phyloP scores from a whole-genome alignment of 23 tunicate genomes.

The Halocynthia roretzi region DNA sequence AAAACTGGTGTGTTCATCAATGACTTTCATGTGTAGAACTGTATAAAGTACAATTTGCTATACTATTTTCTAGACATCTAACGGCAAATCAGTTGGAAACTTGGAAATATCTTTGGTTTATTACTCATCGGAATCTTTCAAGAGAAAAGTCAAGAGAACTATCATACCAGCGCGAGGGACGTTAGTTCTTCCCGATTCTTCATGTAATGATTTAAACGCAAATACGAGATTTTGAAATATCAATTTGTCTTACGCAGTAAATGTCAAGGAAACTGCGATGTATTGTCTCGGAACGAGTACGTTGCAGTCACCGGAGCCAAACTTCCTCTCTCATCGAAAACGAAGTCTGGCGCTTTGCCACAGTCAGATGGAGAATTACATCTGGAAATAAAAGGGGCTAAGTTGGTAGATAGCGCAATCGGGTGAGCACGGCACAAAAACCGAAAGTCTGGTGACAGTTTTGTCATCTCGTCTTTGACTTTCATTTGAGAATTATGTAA shows the following conservation, averaged over 20 bases:
- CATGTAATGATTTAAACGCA: too few relatives aligned
- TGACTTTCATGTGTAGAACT: too few relatives aligned
- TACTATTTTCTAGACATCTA: too few relatives aligned
- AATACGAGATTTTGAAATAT: not conserved
- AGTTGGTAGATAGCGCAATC: not conserved
- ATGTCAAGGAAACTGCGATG: slow-evolving; percentile 8
- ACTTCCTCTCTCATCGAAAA: not conserved
- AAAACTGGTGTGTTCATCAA: too few relatives aligned
- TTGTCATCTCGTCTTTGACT: too few relatives aligned
- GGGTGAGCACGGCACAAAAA: not conserved
- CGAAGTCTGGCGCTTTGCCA: slow-evolving; percentile 3
- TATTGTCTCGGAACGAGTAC: slow-evolving; percentile 15
- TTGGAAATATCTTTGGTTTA: slow-evolving; percentile 20
- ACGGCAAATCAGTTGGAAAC: slow-evolving; percentile 2
- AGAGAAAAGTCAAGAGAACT: slow-evolving; percentile 2
- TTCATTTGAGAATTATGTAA: too few relatives aligned
- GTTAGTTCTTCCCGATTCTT: not conserved
- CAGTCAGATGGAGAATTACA: slow-evolving; percentile 9
- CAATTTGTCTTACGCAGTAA: not conserved
- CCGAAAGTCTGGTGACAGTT: too few relatives aligned
- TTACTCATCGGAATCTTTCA: slow-evolving; percentile 9
- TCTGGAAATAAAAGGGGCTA: slow-evolving; percentile 9
- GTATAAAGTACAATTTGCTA: too few relatives aligned
- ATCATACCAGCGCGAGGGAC: slow-evolving; percentile 13
- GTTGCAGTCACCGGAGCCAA: slow-evolving; percentile 7